phyloP scores from a whole-genome alignment of 2,888 invertebrate species.

The Eledona agricola region DNA sequence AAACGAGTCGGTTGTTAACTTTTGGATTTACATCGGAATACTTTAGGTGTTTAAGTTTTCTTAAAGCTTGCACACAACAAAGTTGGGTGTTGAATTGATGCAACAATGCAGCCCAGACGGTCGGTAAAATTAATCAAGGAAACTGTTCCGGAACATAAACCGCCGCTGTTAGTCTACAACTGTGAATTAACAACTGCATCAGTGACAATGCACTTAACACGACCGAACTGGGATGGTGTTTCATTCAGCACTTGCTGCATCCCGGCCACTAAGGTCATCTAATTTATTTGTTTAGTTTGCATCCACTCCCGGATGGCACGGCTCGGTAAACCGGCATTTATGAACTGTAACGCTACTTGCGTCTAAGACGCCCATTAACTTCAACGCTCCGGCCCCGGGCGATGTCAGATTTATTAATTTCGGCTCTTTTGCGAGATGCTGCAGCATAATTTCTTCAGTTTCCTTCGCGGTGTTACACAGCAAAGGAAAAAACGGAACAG shows the following conservation, averaged over 20 bases:
- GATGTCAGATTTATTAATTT: too few species aligned
- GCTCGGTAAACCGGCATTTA: too few species aligned
- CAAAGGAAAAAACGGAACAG: too few species aligned
- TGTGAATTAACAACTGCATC: constrained; percentile 47
- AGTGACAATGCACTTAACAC: constrained; percentile 45
- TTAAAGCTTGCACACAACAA: constrained; percentile 17
- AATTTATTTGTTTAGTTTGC: constrained; percentile 29
- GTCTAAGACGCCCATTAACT: too few species aligned
- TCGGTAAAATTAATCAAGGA: constrained; percentile 52
- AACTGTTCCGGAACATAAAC: constrained; percentile 47
- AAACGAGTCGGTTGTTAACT: constrained; percentile 17
- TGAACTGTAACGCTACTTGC: too few species aligned
- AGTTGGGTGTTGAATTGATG: constrained; percentile 31
- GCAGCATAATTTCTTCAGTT: too few species aligned
- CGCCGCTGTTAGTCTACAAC: constrained; percentile 39
- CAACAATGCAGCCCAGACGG: constrained; percentile 37
- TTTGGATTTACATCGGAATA: constrained; percentile 8
- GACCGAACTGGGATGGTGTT: constrained; percentile 18
- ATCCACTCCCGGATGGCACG: constrained; percentile 10
- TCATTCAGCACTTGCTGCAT: constrained; percentile 27
- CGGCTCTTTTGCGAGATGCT: too few species aligned
- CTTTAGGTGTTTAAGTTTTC: constrained; percentile 1
- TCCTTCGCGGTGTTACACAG: too few species aligned
- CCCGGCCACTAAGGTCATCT: constrained; percentile 13
- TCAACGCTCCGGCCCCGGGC: too few species aligned